Evolutionary conservation across 1,140 invertebrate species (phyloP).

Genomic region (Atta texana): DNA sequence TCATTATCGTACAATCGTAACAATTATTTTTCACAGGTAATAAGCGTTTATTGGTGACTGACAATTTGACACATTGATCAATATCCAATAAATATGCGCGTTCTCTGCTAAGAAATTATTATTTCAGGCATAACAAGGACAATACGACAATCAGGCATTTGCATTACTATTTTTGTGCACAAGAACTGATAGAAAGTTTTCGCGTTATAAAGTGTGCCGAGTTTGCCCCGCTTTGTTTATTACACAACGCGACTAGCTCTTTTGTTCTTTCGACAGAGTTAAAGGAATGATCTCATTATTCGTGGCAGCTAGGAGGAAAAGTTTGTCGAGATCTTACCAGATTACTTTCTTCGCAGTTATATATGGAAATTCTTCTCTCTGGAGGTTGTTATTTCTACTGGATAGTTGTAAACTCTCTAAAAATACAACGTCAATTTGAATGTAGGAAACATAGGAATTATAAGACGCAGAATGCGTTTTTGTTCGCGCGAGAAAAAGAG

Average conservation of each 20-base stretch:
- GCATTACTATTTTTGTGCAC: conserved; percentile 14
- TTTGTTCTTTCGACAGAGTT: conserved; percentile 55
- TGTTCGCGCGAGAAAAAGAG: neutral
- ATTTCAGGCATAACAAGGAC: neutral
- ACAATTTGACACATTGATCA: conserved; percentile 16
- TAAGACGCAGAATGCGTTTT: neutral
- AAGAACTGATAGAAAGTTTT: conserved; percentile 47
- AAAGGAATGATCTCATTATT: conserved; percentile 59
- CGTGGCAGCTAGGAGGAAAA: conserved; percentile 31
- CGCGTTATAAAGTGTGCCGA: conserved; percentile 39
- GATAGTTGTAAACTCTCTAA: conserved; percentile 29
- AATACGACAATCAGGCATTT: conserved; percentile 12
- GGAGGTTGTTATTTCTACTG: conserved; percentile 18
- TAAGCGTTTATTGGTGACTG: neutral
- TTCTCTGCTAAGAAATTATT: conserved; percentile 10
- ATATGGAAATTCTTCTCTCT: conserved; percentile 11
- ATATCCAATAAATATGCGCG: neutral
- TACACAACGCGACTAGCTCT: conserved; percentile 24
- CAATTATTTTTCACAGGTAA: neutral
- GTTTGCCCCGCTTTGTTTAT: conserved; percentile 50
- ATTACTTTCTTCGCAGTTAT: conserved; percentile 47
- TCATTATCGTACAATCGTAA: neutral
- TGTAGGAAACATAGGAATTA: neutral
- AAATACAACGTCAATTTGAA: conserved; percentile 6
- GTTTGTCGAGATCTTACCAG: conserved; percentile 48